phyloP scores from a whole-genome alignment of 2,797 vertebrate species.

The Chaunax sp. region DNA sequence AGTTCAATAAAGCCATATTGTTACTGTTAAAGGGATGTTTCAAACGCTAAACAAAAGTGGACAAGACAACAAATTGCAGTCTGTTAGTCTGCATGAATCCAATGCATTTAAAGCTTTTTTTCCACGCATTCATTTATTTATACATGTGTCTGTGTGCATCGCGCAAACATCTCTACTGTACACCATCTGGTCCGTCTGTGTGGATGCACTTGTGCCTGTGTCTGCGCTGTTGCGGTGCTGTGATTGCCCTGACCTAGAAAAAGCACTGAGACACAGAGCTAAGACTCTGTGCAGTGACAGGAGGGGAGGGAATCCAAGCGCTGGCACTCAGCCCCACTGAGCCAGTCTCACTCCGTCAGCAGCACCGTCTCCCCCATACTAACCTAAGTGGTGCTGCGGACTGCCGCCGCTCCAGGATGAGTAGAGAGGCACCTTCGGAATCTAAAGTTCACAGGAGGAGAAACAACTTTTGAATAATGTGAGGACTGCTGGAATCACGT shows the following conservation, averaged over 20 bases:
- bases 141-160: constrained; percentile 7
- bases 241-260: constrained; percentile 79
- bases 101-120: constrained; percentile 3
- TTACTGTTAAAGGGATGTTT: constrained; percentile 5
- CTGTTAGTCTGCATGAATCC: constrained; percentile 8
- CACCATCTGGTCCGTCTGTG: constrained; percentile 2
- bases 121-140: neutral
- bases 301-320: constrained; percentile 67
- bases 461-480: constrained; percentile 61
- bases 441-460: constrained; percentile 63
- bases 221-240: constrained; percentile 58
- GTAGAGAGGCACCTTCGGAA: constrained; percentile 45
- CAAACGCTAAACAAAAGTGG: constrained; percentile 1
- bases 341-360: constrained; percentile 60
- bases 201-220: constrained; percentile 3
- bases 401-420: constrained; percentile 41
- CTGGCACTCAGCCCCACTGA: constrained; percentile 59
- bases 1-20: constrained; percentile 7
- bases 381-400: constrained; percentile 42
- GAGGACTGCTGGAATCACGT: constrained; percentile 28
- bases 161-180: constrained; percentile 20
- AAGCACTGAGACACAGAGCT: constrained; percentile 71
- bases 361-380: constrained; percentile 8
- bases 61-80: constrained; percentile 18
- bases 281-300: constrained; percentile 59